Evolutionary conservation across 2,797 vertebrate genomes (phyloP).

Genomic region (Danionella dracula): DNA sequence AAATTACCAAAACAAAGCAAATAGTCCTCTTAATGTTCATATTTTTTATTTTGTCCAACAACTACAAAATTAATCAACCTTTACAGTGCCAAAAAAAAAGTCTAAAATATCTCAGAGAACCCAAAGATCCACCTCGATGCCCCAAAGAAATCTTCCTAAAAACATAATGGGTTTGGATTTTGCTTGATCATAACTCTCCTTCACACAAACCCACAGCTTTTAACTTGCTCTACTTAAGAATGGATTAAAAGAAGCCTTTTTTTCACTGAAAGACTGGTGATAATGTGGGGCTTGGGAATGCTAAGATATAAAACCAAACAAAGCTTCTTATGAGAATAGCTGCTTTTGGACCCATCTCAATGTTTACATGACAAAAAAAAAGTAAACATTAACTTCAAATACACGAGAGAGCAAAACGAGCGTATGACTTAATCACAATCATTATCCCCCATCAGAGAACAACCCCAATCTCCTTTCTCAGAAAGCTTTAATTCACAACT

Average conservation of each 20-base stretch:
- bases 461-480: slow-evolving; percentile 6
- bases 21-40: no score
- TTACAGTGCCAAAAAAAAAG: no score
- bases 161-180: not conserved
- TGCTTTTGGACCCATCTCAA: slow-evolving; percentile 2
- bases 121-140: not conserved
- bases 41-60: no score
- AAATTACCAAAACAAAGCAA: no score
- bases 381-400: slow-evolving; percentile 12
- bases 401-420: not conserved
- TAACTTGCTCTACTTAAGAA: not conserved
- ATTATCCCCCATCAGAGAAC: slow-evolving; percentile 21
- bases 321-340: slow-evolving; percentile 6
- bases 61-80: no score
- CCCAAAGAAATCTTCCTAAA: not conserved
- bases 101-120: no score
- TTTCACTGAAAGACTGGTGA: not conserved
- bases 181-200: not conserved
- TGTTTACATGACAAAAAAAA: not conserved
- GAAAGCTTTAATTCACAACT: slow-evolving; percentile 5
- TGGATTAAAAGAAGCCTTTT: slow-evolving; percentile 13
- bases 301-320: slow-evolving; percentile 17
- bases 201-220: not conserved
- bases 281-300: slow-evolving; percentile 4
- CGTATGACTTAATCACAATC: slow-evolving; percentile 20